These are phyloP conservation scores for Microplitis deprimator DNA, from an alignment of 2,888 invertebrate species.

Conservation along the genomic window DNA sequence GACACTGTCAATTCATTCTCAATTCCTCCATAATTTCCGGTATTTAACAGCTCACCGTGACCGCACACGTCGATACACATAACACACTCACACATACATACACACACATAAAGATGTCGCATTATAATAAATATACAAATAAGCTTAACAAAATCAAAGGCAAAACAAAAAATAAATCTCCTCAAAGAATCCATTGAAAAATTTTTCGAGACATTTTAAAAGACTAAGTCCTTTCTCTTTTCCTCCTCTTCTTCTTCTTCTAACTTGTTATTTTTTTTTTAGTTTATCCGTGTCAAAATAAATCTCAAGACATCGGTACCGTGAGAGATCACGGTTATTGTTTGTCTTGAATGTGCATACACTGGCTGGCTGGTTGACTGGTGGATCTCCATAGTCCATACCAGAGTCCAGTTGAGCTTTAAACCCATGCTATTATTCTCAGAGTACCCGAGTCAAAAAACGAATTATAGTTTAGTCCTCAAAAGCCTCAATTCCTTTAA, in stretches of 20 bases:
- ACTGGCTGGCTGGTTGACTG: background rate
- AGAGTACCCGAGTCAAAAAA: too few relatives aligned
- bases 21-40: conserved; percentile 26
- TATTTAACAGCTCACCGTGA: background rate
- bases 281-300: conserved; percentile 1
- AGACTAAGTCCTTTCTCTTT: background rate
- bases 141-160: background rate
- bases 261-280: background rate
- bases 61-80: background rate
- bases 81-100: background rate
- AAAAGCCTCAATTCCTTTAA: too few relatives aligned
- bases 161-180: conserved; percentile 7
- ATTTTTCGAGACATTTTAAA: background rate
- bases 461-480: too few relatives aligned
- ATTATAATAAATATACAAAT: background rate
- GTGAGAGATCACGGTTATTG: background rate
- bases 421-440: too few relatives aligned
- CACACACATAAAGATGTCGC: background rate
- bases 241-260: background rate
- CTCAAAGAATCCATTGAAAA: background rate
- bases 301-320: background rate
- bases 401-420: too few relatives aligned
- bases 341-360: background rate
- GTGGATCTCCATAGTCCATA: too few relatives aligned
- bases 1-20: conserved; percentile 24